Percentiles rank a stretch among this genome's conserved stretches.
Conservation (phyloP, 2,888 invertebrate genomes). For the Drosophila tripunctata region DNA sequence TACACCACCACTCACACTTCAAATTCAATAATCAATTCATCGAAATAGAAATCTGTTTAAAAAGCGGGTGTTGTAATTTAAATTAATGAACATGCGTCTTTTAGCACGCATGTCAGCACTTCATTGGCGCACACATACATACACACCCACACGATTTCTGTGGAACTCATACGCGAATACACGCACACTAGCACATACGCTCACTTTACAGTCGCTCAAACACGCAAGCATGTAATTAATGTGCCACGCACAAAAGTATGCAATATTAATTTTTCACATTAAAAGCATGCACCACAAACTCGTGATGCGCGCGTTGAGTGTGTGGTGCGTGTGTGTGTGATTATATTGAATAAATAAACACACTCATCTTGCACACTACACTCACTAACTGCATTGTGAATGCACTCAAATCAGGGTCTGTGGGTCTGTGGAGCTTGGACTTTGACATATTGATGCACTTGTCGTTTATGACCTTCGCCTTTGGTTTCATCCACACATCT, state of each 20-base stretch:
- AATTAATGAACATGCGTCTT: constrained; percentile 20
- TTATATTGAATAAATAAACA: constrained; percentile 37
- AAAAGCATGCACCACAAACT: constrained; percentile 16
- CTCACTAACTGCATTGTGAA: constrained; percentile 14
- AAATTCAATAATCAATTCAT: background rate
- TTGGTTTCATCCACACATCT: background rate
- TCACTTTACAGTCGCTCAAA: constrained; percentile 1
- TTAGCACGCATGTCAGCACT: constrained; percentile 8
- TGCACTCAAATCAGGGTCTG: constrained; percentile 16
- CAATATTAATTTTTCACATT: constrained; percentile 57
- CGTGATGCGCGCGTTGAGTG: background rate
- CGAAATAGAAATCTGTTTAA: constrained; percentile 23
- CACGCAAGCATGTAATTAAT: constrained; percentile 23
- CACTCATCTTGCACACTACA: constrained; percentile 8
- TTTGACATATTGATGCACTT: constrained; percentile 20
- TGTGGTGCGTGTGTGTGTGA: constrained; percentile 9
- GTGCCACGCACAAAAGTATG: constrained; percentile 40
- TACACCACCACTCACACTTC: constrained; percentile 2
- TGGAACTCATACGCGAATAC: background rate
- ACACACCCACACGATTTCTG: background rate
- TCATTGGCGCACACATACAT: background rate
- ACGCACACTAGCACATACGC: background rate
- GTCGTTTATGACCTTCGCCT: background rate
- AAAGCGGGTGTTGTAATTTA: constrained; percentile 29
- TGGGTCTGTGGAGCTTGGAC: background rate